Percentiles rank a stretch among this genome's conserved stretches.
phyloP scores from a whole-genome alignment of 2,113 vertebrate species.

The Rallus limicola region DNA sequence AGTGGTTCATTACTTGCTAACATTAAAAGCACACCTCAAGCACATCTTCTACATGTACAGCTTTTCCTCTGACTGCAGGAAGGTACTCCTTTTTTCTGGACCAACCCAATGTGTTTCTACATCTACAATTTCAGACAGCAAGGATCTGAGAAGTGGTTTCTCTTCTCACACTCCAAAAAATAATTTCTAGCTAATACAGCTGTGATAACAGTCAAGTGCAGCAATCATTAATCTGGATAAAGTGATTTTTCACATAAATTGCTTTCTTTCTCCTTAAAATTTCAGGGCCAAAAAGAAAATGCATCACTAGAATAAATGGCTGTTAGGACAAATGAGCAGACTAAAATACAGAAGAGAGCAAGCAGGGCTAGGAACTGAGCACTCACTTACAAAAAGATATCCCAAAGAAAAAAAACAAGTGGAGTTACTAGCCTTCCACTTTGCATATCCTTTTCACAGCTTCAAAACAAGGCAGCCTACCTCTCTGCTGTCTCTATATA shows the following conservation, averaged over 20 bases:
- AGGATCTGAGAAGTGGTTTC: background rate
- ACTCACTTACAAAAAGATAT: background rate
- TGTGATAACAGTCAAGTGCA: slow-evolving; percentile 26
- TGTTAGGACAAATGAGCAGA: slow-evolving; percentile 37
- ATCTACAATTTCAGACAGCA: background rate
- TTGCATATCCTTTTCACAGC: background rate
- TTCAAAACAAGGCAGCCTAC: background rate
- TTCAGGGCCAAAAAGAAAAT: slow-evolving; percentile 57
- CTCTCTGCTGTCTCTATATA: background rate
- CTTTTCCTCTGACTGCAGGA: background rate
- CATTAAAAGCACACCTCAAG: background rate
- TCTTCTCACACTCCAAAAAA: background rate
- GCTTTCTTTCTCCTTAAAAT: slow-evolving; percentile 32
- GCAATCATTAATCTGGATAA: slow-evolving; percentile 61
- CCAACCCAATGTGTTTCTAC: background rate
- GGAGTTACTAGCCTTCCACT: background rate
- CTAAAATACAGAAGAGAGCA: background rate
- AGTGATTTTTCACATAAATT: slow-evolving; percentile 71
- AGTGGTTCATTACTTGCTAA: background rate
- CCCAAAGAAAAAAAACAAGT: background rate
- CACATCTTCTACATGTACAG: background rate
- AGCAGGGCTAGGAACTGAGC: background rate
- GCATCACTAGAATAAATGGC: slow-evolving; percentile 54
- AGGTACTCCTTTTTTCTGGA: background rate
- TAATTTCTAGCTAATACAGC: background rate